phyloP scores from a whole-genome alignment of 1,140 invertebrate genomes.

The Drosophila lacertosa region DNA sequence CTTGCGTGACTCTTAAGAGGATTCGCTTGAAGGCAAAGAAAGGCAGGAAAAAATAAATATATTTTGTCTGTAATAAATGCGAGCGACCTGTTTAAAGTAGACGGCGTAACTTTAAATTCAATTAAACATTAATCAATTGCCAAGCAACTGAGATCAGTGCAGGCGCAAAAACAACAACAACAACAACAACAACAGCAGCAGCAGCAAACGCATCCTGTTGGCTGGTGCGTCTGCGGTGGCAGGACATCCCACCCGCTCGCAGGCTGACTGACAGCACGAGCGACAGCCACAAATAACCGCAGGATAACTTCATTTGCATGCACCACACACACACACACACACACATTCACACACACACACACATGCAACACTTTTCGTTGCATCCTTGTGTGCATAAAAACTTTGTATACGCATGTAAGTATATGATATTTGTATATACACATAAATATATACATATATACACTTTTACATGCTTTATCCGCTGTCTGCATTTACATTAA shows the following conservation, averaged over 20 bases:
- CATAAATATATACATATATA: conserved; percentile 23
- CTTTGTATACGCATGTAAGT: conserved; percentile 43
- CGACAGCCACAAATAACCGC: conserved; percentile 80
- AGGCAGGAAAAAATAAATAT: conserved; percentile 34
- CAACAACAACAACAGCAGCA: conserved; percentile 20
- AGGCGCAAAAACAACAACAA: conserved; percentile 11
- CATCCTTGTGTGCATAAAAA: conserved; percentile 48
- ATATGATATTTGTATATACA: conserved; percentile 42
- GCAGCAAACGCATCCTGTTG: conserved; percentile 42
- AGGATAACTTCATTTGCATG: conserved; percentile 82
- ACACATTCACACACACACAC: neutral
- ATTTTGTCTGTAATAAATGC: conserved; percentile 52
- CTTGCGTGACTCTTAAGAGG: conserved; percentile 62
- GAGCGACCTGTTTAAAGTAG: conserved; percentile 38
- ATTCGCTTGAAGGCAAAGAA: conserved; percentile 29
- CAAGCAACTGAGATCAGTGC: conserved; percentile 40
- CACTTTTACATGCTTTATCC: conserved; percentile 44
- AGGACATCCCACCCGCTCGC: neutral
- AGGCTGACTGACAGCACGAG: conserved; percentile 55
- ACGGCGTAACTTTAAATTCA: conserved; percentile 63
- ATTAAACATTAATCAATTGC: conserved; percentile 78
- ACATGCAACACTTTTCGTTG: conserved; percentile 26
- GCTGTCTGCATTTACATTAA: conserved; percentile 65
- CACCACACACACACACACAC: conserved; percentile 16
- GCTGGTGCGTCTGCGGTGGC: neutral